Evolutionary conservation across 2,888 invertebrate genomes (phyloP), one percentile per base, ranked within the genome.

Genomic region (Andrena bicolor): DNA sequence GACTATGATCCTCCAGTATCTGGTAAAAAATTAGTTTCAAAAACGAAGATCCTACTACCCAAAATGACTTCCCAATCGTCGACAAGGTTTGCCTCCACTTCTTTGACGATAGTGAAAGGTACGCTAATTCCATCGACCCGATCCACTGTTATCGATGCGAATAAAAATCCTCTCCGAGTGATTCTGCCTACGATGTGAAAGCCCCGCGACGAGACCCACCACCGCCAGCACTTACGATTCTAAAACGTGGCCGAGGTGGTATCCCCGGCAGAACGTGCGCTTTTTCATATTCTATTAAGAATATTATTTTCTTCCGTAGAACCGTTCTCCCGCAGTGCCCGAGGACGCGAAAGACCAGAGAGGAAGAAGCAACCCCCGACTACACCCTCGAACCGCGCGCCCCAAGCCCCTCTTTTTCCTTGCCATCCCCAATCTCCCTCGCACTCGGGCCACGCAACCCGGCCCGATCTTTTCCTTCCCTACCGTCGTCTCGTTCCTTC

Each of bases 301-400:
- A 80, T 80, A 83, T 83, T 84, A 83, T 85, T 86, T 84, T 83
- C 83, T 77, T 77, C 69, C 75, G 80, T 74, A 74, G 83, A 80
- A 85, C 63, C 77, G 75, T 78, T 76, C 84, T 76, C 41, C 73
- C 63, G 78, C 78, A 78, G 69, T 53, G 75, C 72, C 76, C 72
- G 72, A 83, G 81, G 75, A 84, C 81, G 84, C 78, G 84, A 84
- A 78, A 85, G 71, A 75, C 66, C 74, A 71, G 71, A 83, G 71
- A 80, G 81, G 76, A 84, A 84, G 82, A 81, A 86, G 80, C 84
- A 84, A 68, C 84, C 75, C 85, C 63, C 77, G 56, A 73, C 76
- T 76, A 26, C 10, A 16, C 35, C 8, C 23, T 30, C 48, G 26
- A 26, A n/a, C 60, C 48, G 51, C 56, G 30, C 51, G 51, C 23